Conservation (phyloP, 2,113 vertebrate genomes). For the Seriola rivoliana region DNA sequence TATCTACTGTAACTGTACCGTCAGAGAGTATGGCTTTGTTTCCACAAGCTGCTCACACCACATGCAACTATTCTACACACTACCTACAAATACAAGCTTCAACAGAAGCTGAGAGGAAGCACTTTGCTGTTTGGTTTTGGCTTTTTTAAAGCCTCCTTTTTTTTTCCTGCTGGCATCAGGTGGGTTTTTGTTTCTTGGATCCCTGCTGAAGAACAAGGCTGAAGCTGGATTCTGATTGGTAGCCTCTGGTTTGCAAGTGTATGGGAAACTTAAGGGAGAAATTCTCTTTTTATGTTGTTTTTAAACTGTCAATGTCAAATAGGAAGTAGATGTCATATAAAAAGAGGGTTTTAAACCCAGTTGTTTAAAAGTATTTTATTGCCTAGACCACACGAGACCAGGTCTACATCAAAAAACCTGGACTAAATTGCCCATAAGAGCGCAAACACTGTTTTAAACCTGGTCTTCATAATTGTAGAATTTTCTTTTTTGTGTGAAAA, state of each 20-base stretch:
- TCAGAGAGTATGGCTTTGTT: constrained; percentile 68
- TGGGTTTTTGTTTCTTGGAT: constrained; percentile 20
- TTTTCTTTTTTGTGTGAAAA: not conserved
- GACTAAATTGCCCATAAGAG: not conserved
- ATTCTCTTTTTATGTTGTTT: not conserved
- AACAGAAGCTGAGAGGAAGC: constrained; percentile 52
- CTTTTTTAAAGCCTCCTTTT: constrained; percentile 19
- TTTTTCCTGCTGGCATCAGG: constrained; percentile 40
- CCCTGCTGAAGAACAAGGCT: constrained; percentile 35
- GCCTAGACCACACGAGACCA: not conserved
- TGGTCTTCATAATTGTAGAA: not conserved
- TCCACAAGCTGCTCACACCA: constrained; percentile 53
- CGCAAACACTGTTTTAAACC: not conserved
- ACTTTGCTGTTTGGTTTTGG: constrained; percentile 45
- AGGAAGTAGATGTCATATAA: not conserved
- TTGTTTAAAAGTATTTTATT: too few relatives aligned
- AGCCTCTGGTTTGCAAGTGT: not conserved
- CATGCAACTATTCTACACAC: constrained; percentile 52
- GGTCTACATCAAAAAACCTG: not conserved
- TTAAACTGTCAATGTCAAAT: not conserved
- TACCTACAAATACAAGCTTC: constrained; percentile 48
- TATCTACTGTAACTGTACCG: not conserved
- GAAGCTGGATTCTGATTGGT: constrained; percentile 2
- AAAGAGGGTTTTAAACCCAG: not conserved
- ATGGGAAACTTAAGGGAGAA: not conserved